phyloP scores from a whole-genome alignment of 2,797 vertebrate genomes.

The Thunnus albacares region DNA sequence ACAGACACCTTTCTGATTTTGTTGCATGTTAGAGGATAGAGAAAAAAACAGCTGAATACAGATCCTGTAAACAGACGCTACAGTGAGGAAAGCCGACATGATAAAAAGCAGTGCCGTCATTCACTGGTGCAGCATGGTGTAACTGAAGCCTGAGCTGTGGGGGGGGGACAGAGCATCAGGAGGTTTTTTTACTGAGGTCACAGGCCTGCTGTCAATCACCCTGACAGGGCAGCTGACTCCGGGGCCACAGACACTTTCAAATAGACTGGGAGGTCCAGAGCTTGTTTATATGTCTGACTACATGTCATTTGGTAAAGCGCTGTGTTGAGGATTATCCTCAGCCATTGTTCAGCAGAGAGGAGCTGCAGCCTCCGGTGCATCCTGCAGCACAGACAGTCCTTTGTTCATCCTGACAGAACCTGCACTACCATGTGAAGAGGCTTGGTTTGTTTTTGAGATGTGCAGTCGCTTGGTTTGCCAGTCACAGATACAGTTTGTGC shows the following conservation, averaged over 20 bases:
- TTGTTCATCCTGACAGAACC: constrained; percentile 1
- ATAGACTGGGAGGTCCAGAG: background rate
- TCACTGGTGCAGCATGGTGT: background rate
- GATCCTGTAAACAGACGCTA: background rate
- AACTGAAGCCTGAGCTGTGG: background rate
- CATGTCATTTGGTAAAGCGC: background rate
- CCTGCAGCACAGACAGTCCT: constrained; percentile 9
- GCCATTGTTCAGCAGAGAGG: background rate
- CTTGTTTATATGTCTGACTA: background rate
- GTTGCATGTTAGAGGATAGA: no score
- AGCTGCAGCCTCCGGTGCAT: constrained; percentile 8
- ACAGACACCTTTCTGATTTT: background rate
- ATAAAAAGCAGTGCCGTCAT: background rate
- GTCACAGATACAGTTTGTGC: background rate
- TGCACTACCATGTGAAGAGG: background rate
- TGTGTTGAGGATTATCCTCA: background rate
- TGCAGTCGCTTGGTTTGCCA: constrained; percentile 9
- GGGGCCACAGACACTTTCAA: background rate
- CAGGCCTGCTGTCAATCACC: constrained; percentile 10
- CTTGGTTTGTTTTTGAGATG: background rate
- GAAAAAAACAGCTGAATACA: background rate
- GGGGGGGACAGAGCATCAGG: background rate
- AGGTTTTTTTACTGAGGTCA: background rate
- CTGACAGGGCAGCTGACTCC: constrained; percentile 4
- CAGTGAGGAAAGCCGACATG: background rate